Evolutionary conservation across 2,888 invertebrate species (phyloP), one percentile per base, ranked within the genome.

Genomic region (Alcis repandata): DNA sequence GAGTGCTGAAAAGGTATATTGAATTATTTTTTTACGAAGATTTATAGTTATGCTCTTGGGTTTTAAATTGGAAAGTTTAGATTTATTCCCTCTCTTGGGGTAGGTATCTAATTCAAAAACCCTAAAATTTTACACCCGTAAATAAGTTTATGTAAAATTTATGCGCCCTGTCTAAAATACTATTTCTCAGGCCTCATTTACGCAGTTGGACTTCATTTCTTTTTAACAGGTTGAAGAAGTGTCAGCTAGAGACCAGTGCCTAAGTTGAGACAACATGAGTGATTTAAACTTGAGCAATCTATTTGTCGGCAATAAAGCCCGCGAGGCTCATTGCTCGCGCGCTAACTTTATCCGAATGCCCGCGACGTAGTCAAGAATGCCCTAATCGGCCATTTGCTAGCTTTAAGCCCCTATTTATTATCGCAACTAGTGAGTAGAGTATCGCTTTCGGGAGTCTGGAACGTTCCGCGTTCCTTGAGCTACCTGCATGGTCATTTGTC

Each of bases 301-400:
- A 85, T 88, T 85, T 74, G 79, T 78, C 83, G 75, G 70, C 83
- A 79, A 80, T 86, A 82, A 87, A 78, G 53, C 90, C 88, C 90
- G 65, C 68, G 88, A 82, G 91, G 78, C 82, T 85, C 87, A 83
- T 89, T 84, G 83, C 79, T 82, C 80, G 85, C 86, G 86, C 88
- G 86, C 82, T 83, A 90, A 91, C 87, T 90, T 89, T 90, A 91
- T 89, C 87, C 84, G 86, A 88, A 89, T 84, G 86, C 86, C 84
- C 84, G 86, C 84, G 86, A 85, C 87, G 86, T 87, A 89, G 85
- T 88, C 88, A 87, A 88, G 89, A 88, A 88, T 87, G 84, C 88
- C 86, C 89, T 88, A 88, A 89, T 89, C 88, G 89, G 82, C 89
- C 87, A 88, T 89, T 89, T 85, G 86, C 86, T 79, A 84, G 80